Percentiles rank a stretch among this genome's conserved stretches.
Conservation (phyloP, 1,140 invertebrate species). For the Copidosoma floridanum region DNA sequence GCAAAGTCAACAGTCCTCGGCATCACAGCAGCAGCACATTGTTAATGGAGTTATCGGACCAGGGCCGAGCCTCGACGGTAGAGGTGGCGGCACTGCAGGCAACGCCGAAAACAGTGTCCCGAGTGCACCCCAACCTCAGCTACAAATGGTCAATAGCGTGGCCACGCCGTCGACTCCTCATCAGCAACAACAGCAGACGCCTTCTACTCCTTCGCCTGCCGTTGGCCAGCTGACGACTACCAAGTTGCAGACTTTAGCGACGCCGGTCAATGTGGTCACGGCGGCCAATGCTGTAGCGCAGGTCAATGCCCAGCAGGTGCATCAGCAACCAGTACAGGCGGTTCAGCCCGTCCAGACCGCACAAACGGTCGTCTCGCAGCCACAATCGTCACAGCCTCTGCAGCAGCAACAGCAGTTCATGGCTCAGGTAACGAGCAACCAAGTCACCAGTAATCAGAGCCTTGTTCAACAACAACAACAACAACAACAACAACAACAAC, state of each 20-base stretch:
- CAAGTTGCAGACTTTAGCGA: no score
- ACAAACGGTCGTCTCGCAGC: slow-evolving; percentile 35
- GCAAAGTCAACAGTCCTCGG: background rate
- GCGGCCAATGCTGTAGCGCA: slow-evolving; percentile 44
- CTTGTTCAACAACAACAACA: slow-evolving; percentile 30
- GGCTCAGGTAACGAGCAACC: slow-evolving; percentile 53
- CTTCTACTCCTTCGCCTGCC: slow-evolving; percentile 36
- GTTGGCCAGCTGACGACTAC: slow-evolving; percentile 57
- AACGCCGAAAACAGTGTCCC: background rate
- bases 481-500: slow-evolving; percentile 21
- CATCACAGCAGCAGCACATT: background rate
- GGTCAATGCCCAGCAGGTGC: slow-evolving; percentile 57
- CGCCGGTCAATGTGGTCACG: slow-evolving; percentile 57
- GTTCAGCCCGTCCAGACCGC: background rate
- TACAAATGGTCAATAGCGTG: slow-evolving; percentile 16
- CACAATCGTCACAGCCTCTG: slow-evolving; percentile 39
- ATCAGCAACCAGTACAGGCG: slow-evolving; percentile 27
- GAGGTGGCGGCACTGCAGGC: background rate
- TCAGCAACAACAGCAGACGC: slow-evolving; percentile 43
- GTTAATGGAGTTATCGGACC: no score
- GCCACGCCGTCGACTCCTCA: background rate
- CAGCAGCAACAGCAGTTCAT: slow-evolving; percentile 41
- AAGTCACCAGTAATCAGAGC: slow-evolving; percentile 45
- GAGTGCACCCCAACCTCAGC: background rate
- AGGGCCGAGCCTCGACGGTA: background rate